phyloP scores from a whole-genome alignment of 2,888 invertebrate genomes.

The Slavum lentiscoides region DNA sequence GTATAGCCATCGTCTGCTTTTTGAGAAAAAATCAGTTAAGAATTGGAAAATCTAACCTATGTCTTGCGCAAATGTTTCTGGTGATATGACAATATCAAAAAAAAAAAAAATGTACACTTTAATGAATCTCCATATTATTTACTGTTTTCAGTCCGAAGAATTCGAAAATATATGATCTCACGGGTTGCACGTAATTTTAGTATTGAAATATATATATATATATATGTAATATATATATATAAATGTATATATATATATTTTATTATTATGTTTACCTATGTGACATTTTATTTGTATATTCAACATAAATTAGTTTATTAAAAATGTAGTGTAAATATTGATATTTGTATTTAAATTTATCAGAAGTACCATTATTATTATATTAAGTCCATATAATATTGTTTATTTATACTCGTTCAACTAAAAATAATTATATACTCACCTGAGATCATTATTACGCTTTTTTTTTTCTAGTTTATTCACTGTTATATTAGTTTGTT shows the following conservation, averaged over 20 bases:
- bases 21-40: constrained; percentile 43
- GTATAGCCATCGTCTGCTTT: constrained; percentile 46
- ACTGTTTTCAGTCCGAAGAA: constrained; percentile 46
- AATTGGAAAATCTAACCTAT: constrained; percentile 28
- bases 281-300: constrained; percentile 21
- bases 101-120: constrained; percentile 33
- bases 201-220: constrained; percentile 17
- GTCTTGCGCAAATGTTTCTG: constrained; percentile 37
- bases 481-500: constrained; percentile 9
- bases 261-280: constrained; percentile 2
- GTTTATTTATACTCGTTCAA: constrained; percentile 25
- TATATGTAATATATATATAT: background rate
- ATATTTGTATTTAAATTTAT: constrained; percentile 19
- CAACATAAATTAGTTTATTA: constrained; percentile 13
- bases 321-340: background rate
- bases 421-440: constrained; percentile 22
- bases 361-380: constrained; percentile 13
- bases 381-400: constrained; percentile 30
- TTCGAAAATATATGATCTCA: constrained; percentile 50
- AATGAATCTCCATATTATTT: constrained; percentile 47
- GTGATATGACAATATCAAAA: constrained; percentile 16
- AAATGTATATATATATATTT: background rate
- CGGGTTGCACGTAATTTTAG: constrained; percentile 42
- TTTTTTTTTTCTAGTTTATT: constrained; percentile 21
- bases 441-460: constrained; percentile 6